phyloP scores from a whole-genome alignment of 2,113 vertebrate species.

The Ictalurus furcatus region DNA sequence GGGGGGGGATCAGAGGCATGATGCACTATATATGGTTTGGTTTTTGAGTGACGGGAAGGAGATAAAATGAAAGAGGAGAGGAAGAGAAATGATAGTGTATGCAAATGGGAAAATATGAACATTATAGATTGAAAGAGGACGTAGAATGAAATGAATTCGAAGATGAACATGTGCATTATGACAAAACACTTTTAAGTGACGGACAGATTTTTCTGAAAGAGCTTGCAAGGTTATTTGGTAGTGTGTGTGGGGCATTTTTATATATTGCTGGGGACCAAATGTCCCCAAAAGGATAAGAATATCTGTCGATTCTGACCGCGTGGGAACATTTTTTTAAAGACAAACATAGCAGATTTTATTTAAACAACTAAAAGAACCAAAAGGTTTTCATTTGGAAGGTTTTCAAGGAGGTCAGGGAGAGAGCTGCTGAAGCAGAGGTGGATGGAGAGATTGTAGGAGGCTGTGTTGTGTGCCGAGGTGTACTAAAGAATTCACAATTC shows the following conservation, averaged over 20 bases:
- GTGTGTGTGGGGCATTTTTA: not conserved
- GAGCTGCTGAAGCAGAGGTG: not conserved
- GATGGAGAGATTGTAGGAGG: not conserved
- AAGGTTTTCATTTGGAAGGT: not conserved
- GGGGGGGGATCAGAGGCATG: not conserved
- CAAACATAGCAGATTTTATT: not conserved
- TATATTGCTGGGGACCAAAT: not conserved
- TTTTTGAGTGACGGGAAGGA: not conserved
- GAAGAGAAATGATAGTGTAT: not conserved
- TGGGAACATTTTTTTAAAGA: not conserved
- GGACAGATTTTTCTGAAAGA: not conserved
- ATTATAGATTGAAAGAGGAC: not conserved
- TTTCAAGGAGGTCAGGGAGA: not conserved
- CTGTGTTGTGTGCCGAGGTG: not conserved
- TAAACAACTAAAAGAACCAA: not conserved
- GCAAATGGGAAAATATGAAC: not conserved
- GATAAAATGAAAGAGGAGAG: not conserved
- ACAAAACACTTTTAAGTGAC: not conserved
- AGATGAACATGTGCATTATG: not conserved
- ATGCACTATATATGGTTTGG: not conserved
- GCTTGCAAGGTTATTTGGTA: not conserved
- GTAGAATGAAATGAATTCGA: not conserved
- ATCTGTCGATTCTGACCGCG: not conserved
- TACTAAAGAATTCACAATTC: not conserved
- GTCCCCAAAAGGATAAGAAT: not conserved